A percentile compares a stretch with the other conserved stretches of the same genome.
phyloP scores from a whole-genome alignment of 1,140 invertebrate genomes.

The Arion vulgaris region DNA sequence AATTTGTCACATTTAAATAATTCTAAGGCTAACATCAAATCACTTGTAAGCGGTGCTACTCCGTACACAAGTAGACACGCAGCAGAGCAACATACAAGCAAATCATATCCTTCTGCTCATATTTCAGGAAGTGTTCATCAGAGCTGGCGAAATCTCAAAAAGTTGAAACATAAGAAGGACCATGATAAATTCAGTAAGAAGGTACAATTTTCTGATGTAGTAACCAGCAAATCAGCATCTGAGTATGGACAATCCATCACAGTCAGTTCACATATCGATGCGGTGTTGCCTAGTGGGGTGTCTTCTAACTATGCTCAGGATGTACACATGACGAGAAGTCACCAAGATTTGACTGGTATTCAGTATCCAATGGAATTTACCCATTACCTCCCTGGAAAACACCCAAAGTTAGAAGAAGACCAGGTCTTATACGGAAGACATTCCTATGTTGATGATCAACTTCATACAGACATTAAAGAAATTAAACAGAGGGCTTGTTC shows the following conservation, averaged over 20 bases:
- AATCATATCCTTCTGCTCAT: background rate
- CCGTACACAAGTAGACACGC: background rate
- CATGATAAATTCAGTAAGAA: background rate
- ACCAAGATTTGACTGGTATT: background rate
- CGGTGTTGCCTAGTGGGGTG: background rate
- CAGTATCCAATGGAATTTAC: background rate
- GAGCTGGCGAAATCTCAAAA: background rate
- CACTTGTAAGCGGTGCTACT: no score
- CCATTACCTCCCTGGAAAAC: background rate
- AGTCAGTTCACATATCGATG: background rate
- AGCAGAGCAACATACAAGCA: background rate
- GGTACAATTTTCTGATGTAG: constrained; percentile 21
- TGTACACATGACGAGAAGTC: background rate
- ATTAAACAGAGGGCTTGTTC: background rate
- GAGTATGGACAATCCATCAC: background rate
- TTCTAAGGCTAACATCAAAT: no score
- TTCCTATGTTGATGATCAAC: background rate
- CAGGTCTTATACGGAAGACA: background rate
- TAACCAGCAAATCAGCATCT: background rate
- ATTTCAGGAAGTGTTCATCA: background rate
- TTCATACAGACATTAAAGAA: background rate
- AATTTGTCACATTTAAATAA: no score
- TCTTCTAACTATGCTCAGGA: no score
- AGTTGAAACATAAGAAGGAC: background rate
- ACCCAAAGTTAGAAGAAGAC: background rate